Base-by-base conservation (phyloP, 1,140 invertebrate genomes). In the Elysia chlorotica region DNA sequence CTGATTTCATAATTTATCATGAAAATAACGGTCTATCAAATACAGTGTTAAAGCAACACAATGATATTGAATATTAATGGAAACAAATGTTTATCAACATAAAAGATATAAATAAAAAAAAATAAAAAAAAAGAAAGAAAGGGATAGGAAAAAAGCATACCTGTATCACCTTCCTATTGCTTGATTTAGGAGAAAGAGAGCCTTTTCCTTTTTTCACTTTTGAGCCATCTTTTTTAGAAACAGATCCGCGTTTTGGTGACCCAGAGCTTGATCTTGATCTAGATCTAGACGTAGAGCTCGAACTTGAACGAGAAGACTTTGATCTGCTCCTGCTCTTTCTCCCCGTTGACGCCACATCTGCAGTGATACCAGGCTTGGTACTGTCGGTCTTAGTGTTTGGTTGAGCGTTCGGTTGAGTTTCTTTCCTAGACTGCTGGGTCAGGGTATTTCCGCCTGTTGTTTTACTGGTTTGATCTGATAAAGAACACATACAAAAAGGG, bases 181-280 rank as follows among this genome's bases (percentile, higher is more conserved):
- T 19, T 28, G 1, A 25, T 19, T 0, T 3, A 53, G 23, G 19
- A 36, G 37, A 4, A 5, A 23, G 38, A 31, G 10, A 56, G 62
- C 37, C 65, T 78, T 75, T 70, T 80, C 80, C 53, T 76, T 74
- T 73, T 78, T 77, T 71, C 75, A 76, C 38, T 70, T 74, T 38
- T 70, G 71, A n/a, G 74, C 73, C 70, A 73, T 78, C n/a, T n/a
- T n/a, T n/a, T n/a, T n/a, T n/a, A n/a, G n/a, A n/a, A n/a, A n/a
- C n/a, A n/a, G n/a, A n/a, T 71, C 66, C 17, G 75, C 41, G n/a
- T 76, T 72, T 19, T 74, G 69, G 53, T 53, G 35, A 17, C 59
- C 33, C 17, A 59, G 38, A 14, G 61, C 38, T 53, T n/a, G 70
- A 70, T 38, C 41, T 36, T 28, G 76, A 76, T 33, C 75, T 56